A percentile compares a stretch with the other conserved stretches of the same genome.
These are phyloP conservation scores for Sipha maydis DNA, from an alignment of 2,888 invertebrate genomes.

Conservation along the genomic window DNA sequence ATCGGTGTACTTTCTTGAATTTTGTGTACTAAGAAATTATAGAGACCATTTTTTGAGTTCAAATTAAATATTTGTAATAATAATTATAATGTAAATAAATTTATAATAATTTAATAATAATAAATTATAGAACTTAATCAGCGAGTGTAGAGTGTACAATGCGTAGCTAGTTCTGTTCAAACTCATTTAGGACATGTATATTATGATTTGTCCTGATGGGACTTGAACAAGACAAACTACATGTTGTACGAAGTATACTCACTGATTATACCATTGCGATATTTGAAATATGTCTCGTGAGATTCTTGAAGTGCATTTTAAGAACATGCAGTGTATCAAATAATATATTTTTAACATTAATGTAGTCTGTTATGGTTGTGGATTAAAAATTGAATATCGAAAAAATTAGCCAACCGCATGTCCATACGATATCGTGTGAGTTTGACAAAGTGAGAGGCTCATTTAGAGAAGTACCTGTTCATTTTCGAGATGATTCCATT, in stretches of 20 bases:
- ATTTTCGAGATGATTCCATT: slow-evolving; percentile 35
- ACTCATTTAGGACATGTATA: no score
- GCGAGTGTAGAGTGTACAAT: no score
- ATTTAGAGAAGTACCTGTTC: not conserved
- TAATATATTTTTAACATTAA: not conserved
- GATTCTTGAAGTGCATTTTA: not conserved
- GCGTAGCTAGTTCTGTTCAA: no score
- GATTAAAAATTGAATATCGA: slow-evolving; percentile 27
- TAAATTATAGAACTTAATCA: no score
- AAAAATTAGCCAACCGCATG: slow-evolving; percentile 25
- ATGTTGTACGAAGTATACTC: not conserved
- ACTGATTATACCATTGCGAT: not conserved
- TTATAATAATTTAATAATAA: no score
- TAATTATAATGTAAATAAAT: no score
- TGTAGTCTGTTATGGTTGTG: not conserved
- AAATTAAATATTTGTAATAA: no score
- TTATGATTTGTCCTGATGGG: no score
- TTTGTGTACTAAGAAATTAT: no score
- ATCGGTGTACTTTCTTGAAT: no score
- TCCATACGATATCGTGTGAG: slow-evolving; percentile 8
- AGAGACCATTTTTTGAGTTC: no score
- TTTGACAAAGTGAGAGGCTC: slow-evolving; percentile 33
- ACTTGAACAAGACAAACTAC: not conserved
- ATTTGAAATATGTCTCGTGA: not conserved
- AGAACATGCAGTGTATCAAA: not conserved